phyloP scores from a whole-genome alignment of 2,888 invertebrate genomes.

The Hirtodrosophila cameraria region DNA sequence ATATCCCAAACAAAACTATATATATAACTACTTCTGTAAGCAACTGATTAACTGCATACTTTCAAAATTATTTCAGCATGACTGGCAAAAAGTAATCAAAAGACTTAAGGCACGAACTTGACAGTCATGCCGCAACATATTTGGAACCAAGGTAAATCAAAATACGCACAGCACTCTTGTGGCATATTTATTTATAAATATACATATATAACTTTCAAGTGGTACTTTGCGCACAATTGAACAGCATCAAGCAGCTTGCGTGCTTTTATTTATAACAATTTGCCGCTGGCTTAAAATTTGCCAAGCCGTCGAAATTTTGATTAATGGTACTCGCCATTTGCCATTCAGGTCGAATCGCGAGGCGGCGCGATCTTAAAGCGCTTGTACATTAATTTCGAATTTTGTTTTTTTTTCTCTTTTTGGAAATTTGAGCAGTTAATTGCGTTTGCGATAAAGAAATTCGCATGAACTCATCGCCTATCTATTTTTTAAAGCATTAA shows the following conservation, averaged over 20 bases:
- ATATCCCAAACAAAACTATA: not conserved
- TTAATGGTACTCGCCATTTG: constrained; percentile 61
- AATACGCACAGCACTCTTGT: constrained; percentile 31
- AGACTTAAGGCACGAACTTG: constrained; percentile 67
- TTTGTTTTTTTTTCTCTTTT: not conserved
- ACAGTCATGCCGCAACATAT: constrained; percentile 50
- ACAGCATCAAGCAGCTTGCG: constrained; percentile 10
- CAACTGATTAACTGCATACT: constrained; percentile 12
- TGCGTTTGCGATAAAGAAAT: constrained; percentile 33
- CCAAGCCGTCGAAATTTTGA: constrained; percentile 54
- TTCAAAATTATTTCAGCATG: constrained; percentile 32
- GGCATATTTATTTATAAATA: constrained; percentile 58
- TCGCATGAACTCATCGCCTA: constrained; percentile 71
- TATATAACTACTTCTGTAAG: constrained; percentile 26
- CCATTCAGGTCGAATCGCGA: constrained; percentile 46
- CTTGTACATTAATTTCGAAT: constrained; percentile 25
- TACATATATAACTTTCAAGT: constrained; percentile 45
- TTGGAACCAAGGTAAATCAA: constrained; percentile 32
- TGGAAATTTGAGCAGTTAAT: constrained; percentile 34
- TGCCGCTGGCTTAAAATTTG: constrained; percentile 46
- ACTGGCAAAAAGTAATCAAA: constrained; percentile 29
- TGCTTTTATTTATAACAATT: constrained; percentile 66
- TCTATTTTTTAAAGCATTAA: constrained; percentile 58
- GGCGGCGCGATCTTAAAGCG: constrained; percentile 39
- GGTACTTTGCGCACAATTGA: constrained; percentile 48